These are phyloP conservation scores for Acrobasis repandana DNA, from an alignment of 2,888 invertebrate genomes.

Conservation along the genomic window DNA sequence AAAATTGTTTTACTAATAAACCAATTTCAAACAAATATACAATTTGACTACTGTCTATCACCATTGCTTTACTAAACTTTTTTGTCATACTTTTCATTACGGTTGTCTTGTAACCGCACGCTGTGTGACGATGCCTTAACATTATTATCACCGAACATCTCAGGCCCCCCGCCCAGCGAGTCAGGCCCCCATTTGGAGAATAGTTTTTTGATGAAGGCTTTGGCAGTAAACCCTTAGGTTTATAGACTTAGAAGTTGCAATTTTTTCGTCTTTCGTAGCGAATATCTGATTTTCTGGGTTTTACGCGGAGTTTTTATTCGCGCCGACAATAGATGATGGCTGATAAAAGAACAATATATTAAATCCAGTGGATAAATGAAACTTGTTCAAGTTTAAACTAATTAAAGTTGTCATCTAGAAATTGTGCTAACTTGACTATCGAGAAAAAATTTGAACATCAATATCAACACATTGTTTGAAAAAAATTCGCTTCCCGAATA, in stretches of 20 bases:
- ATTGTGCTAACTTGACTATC: too few relatives aligned
- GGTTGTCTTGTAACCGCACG: neutral
- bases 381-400: too few relatives aligned
- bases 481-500: too few relatives aligned
- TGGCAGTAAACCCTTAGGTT: slow-evolving; percentile 16
- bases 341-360: neutral
- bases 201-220: slow-evolving; percentile 23
- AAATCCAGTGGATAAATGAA: neutral
- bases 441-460: too few relatives aligned
- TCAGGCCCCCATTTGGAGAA: slow-evolving; percentile 16
- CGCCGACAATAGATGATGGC: neutral
- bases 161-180: slow-evolving; percentile 14
- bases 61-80: too few relatives aligned
- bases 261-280: slow-evolving; percentile 4
- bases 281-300: slow-evolving; percentile 6
- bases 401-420: too few relatives aligned
- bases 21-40: too few relatives aligned
- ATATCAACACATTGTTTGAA: too few relatives aligned
- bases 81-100: too few relatives aligned
- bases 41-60: too few relatives aligned
- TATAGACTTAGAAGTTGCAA: slow-evolving; percentile 14
- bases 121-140: neutral
- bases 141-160: slow-evolving; percentile 20
- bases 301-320: slow-evolving; percentile 6
- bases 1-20: too few relatives aligned